phyloP scores from a whole-genome alignment of 2,113 vertebrate species.

The Lepus americanus region DNA sequence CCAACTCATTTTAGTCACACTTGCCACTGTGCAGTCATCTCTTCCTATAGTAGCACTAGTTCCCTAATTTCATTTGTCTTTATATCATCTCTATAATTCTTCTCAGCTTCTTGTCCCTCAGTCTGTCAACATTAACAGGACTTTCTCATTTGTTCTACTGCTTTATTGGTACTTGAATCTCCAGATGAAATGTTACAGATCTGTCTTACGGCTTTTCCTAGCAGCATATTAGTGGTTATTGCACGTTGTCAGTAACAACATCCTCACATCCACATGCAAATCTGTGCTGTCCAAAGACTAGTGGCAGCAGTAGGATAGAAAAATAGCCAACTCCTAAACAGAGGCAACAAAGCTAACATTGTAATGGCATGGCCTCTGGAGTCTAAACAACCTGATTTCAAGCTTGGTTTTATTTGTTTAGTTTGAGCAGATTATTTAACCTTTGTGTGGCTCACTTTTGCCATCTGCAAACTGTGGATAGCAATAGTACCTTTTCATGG shows the following conservation, averaged over 20 bases:
- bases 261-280: conserved; percentile 23
- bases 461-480: background rate
- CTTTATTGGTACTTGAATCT: background rate
- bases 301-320: background rate
- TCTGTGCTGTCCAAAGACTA: conserved; percentile 24
- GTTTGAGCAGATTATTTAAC: conserved; percentile 6
- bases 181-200: conserved; percentile 15
- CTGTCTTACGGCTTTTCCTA: conserved; percentile 1
- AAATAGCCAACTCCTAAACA: background rate
- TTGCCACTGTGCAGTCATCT: background rate
- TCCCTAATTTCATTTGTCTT: conserved; percentile 32
- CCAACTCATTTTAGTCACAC: background rate
- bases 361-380: background rate
- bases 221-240: background rate
- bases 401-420: background rate
- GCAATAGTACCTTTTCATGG: background rate
- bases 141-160: background rate
- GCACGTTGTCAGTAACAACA: background rate
- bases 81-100: background rate
- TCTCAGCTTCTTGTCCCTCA: background rate
- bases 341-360: background rate
- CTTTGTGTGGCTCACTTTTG: conserved; percentile 15
- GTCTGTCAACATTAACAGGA: background rate
- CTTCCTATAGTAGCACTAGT: background rate
- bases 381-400: background rate